phyloP scores from a whole-genome alignment of 1,140 invertebrate genomes.

The Habropoda laboriosa region DNA sequence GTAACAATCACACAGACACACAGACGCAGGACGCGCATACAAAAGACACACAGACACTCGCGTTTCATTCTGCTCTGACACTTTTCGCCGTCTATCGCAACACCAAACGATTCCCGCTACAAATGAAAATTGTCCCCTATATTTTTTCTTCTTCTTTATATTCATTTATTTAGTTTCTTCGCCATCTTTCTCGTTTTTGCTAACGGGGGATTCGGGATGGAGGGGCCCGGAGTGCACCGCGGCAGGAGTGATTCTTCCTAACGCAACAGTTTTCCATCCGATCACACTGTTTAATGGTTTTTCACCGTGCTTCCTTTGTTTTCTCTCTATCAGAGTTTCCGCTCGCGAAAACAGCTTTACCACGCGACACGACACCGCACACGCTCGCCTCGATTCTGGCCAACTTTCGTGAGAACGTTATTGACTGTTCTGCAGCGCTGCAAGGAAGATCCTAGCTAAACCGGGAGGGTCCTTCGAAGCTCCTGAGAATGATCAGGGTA shows the following conservation, averaged over 20 bases:
- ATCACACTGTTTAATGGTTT: too few relatives aligned
- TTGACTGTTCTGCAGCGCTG: too few relatives aligned
- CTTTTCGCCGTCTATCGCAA: conserved; percentile 69
- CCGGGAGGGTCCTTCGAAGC: background rate
- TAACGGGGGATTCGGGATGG: background rate
- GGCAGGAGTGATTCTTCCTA: conserved; percentile 43
- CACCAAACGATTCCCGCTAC: conserved; percentile 62
- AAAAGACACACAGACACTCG: conserved; percentile 11
- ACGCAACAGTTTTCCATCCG: too few relatives aligned
- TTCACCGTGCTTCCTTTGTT: background rate
- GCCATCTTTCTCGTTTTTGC: background rate
- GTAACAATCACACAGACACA: conserved; percentile 34
- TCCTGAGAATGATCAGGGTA: background rate
- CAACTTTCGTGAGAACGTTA: conserved; percentile 24
- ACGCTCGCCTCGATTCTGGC: conserved; percentile 45
- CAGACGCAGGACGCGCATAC: conserved; percentile 13
- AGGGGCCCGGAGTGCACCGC: conserved; percentile 26
- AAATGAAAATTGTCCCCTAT: conserved; percentile 52
- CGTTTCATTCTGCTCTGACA: conserved; percentile 60
- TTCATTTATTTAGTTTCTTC: background rate
- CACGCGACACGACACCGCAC: conserved; percentile 27
- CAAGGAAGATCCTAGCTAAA: background rate
- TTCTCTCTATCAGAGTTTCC: too few relatives aligned
- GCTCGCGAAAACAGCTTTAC: background rate
- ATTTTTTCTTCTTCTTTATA: background rate